A percentile compares a stretch with the other conserved stretches of the same genome.
phyloP scores from a whole-genome alignment of 2,113 vertebrate species.

The Myiopsitta monachus region DNA sequence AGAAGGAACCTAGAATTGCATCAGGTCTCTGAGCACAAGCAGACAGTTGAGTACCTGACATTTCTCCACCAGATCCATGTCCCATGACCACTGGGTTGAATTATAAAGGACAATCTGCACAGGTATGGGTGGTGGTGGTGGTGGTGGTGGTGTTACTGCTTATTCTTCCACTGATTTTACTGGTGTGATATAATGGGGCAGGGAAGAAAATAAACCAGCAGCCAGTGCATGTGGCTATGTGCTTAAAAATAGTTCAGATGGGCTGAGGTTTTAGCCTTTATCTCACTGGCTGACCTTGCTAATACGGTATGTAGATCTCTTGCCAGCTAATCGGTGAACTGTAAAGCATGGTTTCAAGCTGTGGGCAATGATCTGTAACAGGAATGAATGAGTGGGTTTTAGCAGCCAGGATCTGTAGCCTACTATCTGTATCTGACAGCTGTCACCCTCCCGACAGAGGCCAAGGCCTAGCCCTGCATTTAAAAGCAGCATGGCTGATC shows the following conservation, averaged over 20 bases:
- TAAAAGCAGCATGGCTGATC: slow-evolving; percentile 82
- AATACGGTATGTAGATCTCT: slow-evolving; percentile 83
- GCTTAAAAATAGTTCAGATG: slow-evolving; percentile 76
- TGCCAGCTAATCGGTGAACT: slow-evolving; percentile 78
- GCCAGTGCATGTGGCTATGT: slow-evolving; percentile 63
- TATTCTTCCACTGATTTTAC: not conserved
- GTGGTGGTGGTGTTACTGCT: not conserved
- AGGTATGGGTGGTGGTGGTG: no score
- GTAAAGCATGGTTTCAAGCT: slow-evolving; percentile 83
- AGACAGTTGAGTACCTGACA: not conserved
- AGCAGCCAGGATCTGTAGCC: slow-evolving; percentile 81
- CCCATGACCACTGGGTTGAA: not conserved
- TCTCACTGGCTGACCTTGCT: slow-evolving; percentile 81
- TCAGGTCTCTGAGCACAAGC: not conserved
- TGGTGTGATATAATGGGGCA: not conserved
- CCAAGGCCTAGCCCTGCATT: slow-evolving; percentile 80
- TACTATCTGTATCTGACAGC: slow-evolving; percentile 86
- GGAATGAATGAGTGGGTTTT: slow-evolving; percentile 85
- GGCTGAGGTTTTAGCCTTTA: slow-evolving; percentile 74
- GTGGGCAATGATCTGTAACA: slow-evolving; percentile 82
- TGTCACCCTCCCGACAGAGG: slow-evolving; percentile 79
- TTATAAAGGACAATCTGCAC: not conserved
- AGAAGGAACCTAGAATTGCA: not conserved
- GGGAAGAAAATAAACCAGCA: slow-evolving; percentile 54
- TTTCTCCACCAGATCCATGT: not conserved